Base-by-base conservation (phyloP, 2,113 vertebrate species). In the Thalassarche chlororhynchos region DNA sequence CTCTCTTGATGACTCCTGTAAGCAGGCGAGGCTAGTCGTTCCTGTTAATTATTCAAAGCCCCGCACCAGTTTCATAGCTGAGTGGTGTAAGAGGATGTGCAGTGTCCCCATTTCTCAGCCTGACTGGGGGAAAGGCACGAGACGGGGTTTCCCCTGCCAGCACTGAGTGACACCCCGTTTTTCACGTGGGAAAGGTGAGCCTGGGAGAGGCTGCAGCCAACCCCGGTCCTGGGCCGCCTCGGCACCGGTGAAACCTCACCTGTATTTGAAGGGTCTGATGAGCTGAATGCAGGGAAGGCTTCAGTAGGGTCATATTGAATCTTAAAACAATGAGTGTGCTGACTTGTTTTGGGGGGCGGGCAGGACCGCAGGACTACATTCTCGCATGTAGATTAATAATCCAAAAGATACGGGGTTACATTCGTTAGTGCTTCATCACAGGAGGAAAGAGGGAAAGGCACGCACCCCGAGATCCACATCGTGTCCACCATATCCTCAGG, bases 21-120 rank as follows among this genome's bases (percentile, higher is more conserved):
- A 96, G 91, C 89, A 95, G 94, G 46, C 52, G 5, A 78, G 75
- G 54, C 87, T 80, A 10, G 91, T 69, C 12, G 11, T 70, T 40
- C 26, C 75, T 28, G 60, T 95, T 95, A 96, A 97, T 96, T 97
- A 96, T 97, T 95, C 84, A 94, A 95, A 96, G 78, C 84, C 87
- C 68, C 32, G 10, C 71, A 60, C 91, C 82, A 32, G 84, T 88
- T 90, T 91, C 57, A 34, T 78, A 70, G 84, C 75, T 77, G 87
- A 94, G 93, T 75, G 68, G 84, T 90, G 83, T 92, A 88, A 94
- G 90, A 94, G 91, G 94, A 93, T 91, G 91, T 90, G 71, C 42
- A 24, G 74, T 86, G 91, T 88, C 95, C 93, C 94, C 79, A 4
- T 97, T 97, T 94, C 87, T 93, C 78, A 90, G 62, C 23, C 78